phyloP scores from a whole-genome alignment of 92 coral and sea anemone species.

The Epizoanthus stellaris region DNA sequence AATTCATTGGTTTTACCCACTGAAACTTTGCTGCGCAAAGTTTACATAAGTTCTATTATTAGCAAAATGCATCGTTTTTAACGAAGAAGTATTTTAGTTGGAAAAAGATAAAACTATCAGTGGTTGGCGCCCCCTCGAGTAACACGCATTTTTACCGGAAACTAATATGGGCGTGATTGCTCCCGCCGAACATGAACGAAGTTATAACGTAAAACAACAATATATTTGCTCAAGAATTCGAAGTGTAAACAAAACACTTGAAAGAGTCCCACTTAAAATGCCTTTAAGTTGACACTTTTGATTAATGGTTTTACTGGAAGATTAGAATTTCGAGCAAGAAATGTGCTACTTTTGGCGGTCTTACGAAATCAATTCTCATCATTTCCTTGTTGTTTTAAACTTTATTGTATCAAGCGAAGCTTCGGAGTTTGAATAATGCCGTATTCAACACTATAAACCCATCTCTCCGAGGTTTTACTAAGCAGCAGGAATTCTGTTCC shows the following conservation, averaged over 20 bases:
- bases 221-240: background rate
- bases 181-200: no score
- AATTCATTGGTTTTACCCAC: no score
- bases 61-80: no score
- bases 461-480: background rate
- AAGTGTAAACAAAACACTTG: constrained; percentile 2
- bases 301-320: background rate
- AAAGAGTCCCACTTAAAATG: background rate
- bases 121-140: no score
- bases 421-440: background rate
- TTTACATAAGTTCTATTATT: no score
- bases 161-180: no score
- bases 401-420: no score
- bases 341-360: background rate
- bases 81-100: no score
- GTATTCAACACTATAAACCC: background rate
- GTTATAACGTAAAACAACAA: no score
- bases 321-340: background rate
- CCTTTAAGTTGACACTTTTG: background rate
- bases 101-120: no score
- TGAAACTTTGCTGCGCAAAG: no score
- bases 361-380: background rate
- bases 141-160: background rate
- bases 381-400: no score
- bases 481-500: background rate